phyloP scores from a whole-genome alignment of 2,113 vertebrate genomes.

The Istiophorus platypterus region DNA sequence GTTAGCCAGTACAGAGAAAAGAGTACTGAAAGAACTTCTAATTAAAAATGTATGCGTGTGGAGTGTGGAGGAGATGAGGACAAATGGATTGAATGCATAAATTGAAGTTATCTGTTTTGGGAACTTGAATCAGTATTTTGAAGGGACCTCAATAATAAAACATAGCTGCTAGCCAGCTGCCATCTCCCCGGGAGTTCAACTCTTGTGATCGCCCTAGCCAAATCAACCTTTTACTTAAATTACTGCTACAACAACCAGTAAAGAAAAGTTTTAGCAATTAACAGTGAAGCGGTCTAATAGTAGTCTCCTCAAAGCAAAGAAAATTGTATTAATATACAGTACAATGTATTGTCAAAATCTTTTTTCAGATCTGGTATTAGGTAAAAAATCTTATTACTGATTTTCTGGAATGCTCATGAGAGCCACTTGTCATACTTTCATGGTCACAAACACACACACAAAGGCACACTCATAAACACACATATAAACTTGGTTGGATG shows the following conservation, averaged over 20 bases:
- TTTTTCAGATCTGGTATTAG: not conserved
- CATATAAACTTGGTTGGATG: slow-evolving; percentile 50
- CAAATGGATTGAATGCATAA: not conserved
- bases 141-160: too few relatives aligned
- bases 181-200: too few relatives aligned
- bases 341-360: not conserved
- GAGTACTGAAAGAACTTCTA: not conserved
- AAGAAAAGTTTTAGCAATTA: not conserved
- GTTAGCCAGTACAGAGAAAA: not conserved
- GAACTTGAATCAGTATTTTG: not conserved
- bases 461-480: slow-evolving; percentile 28
- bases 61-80: not conserved
- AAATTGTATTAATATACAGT: not conserved
- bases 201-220: not conserved
- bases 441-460: not conserved
- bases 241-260: not conserved
- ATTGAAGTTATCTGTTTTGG: not conserved
- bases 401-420: not conserved
- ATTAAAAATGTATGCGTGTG: not conserved
- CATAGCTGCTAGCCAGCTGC: too few relatives aligned
- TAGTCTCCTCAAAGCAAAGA: not conserved
- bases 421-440: not conserved
- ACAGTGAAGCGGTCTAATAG: not conserved
- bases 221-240: not conserved
- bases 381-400: not conserved